Evolutionary conservation across 2,113 vertebrate species (phyloP).

Genomic region (Anolis sagrei): DNA sequence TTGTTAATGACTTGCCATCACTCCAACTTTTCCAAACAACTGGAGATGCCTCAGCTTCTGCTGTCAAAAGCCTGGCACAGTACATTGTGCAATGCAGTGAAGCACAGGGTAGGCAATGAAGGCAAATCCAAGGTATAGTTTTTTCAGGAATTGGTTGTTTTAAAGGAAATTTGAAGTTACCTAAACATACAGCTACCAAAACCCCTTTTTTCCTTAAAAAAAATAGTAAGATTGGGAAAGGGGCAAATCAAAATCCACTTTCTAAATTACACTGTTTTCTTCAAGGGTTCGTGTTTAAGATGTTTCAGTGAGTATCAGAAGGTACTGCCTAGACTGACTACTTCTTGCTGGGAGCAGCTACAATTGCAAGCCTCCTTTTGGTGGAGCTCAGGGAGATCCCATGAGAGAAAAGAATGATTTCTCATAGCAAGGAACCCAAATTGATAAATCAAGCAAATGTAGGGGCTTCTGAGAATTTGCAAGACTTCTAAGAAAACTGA

Average conservation of each 20-base stretch:
- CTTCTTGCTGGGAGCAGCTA: background rate
- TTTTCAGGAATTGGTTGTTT: background rate
- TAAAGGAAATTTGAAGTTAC: background rate
- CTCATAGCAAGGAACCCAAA: background rate
- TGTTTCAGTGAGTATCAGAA: background rate
- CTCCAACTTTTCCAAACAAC: background rate
- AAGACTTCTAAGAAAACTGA: background rate
- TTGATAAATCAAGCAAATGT: background rate
- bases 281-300: too few relatives aligned
- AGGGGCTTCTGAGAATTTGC: background rate
- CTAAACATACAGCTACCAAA: background rate
- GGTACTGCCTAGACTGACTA: too few relatives aligned
- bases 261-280: background rate
- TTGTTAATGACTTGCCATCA: background rate
- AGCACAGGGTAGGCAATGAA: background rate
- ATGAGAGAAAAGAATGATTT: background rate
- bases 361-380: background rate
- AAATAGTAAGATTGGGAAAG: background rate
- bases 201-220: too few relatives aligned
- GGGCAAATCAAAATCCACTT: background rate
- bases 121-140: background rate
- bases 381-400: background rate
- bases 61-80: background rate
- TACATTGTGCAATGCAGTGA: background rate
- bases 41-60: background rate